Evolutionary conservation across 2,888 invertebrate species (phyloP).

Genomic region (Conchocele bisecta): DNA sequence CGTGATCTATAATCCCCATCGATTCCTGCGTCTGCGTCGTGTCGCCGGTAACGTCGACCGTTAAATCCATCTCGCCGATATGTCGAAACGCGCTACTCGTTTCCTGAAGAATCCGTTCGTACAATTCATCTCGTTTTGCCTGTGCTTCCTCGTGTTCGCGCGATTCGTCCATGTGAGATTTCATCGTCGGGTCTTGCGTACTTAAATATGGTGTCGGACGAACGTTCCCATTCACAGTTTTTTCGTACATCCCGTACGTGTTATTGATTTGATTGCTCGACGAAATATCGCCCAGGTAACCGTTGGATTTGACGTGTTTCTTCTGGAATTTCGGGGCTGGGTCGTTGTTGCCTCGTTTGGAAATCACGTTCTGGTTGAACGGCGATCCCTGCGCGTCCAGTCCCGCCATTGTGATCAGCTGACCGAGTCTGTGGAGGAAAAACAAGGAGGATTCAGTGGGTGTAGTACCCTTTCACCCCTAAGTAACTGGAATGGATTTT

Average conservation of each 20-base stretch:
- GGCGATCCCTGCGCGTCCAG: slow-evolving; percentile 72
- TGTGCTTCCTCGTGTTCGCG: slow-evolving; percentile 51
- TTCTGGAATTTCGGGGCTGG: slow-evolving; percentile 50
- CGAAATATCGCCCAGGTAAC: slow-evolving; percentile 58
- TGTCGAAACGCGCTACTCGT: slow-evolving; percentile 67
- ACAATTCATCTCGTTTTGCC: slow-evolving; percentile 68
- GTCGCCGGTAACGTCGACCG: slow-evolving; percentile 40
- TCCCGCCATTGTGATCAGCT: slow-evolving; percentile 80
- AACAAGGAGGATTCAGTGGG: too few species aligned
- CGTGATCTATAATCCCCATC: slow-evolving; percentile 24
- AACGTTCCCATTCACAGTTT: slow-evolving; percentile 38
- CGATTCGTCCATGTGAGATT: slow-evolving; percentile 50
- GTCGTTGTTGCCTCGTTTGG: slow-evolving; percentile 13
- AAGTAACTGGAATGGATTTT: too few species aligned
- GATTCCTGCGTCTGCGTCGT: slow-evolving; percentile 32
- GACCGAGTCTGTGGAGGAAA: slow-evolving; percentile 74
- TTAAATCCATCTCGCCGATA: slow-evolving; percentile 42
- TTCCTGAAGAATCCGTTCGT: slow-evolving; percentile 67
- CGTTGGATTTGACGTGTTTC: slow-evolving; percentile 48
- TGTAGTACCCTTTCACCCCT: too few species aligned
- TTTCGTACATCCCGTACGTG: slow-evolving; percentile 11
- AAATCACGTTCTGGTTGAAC: slow-evolving; percentile 51
- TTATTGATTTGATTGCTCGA: slow-evolving; percentile 43
- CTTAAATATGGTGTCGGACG: slow-evolving; percentile 51
- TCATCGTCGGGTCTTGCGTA: slow-evolving; percentile 62